phyloP scores from a whole-genome alignment of 2,797 vertebrate species.

The Chelonia mydas region DNA sequence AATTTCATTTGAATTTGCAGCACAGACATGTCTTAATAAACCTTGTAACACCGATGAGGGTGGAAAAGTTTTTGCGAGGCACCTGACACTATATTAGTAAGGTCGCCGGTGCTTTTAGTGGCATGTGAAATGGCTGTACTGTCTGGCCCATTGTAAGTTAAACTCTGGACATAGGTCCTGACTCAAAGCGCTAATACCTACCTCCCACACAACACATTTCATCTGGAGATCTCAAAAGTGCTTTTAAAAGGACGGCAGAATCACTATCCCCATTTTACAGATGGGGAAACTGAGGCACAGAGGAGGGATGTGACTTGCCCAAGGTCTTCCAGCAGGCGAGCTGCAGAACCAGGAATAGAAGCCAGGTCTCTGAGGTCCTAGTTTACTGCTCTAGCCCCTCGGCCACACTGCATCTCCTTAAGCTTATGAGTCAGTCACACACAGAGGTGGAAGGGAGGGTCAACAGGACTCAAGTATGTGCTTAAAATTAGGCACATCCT shows the following conservation, averaged over 20 bases:
- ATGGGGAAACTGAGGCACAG: no score
- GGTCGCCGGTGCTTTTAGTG: neutral
- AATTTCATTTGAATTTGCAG: neutral
- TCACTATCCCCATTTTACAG: neutral
- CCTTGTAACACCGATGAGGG: neutral
- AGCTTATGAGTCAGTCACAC: no score
- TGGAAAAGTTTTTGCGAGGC: neutral
- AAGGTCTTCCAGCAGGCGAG: no score
- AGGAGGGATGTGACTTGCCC: no score
- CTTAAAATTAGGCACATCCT: no score
- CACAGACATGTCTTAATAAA: neutral
- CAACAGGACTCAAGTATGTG: no score
- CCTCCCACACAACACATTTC: neutral
- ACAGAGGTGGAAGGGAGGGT: no score
- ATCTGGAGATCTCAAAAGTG: neutral
- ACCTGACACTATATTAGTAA: neutral
- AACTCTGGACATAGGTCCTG: neutral
- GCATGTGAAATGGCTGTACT: neutral
- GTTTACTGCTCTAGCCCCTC: no score
- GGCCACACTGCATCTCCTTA: no score
- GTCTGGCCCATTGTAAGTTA: neutral
- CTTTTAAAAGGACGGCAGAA: neutral
- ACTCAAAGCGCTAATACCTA: neutral
- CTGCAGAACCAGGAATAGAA: no score
- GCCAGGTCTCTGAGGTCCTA: no score